phyloP scores from a whole-genome alignment of 2,797 vertebrate species.

The Mus spretus region DNA sequence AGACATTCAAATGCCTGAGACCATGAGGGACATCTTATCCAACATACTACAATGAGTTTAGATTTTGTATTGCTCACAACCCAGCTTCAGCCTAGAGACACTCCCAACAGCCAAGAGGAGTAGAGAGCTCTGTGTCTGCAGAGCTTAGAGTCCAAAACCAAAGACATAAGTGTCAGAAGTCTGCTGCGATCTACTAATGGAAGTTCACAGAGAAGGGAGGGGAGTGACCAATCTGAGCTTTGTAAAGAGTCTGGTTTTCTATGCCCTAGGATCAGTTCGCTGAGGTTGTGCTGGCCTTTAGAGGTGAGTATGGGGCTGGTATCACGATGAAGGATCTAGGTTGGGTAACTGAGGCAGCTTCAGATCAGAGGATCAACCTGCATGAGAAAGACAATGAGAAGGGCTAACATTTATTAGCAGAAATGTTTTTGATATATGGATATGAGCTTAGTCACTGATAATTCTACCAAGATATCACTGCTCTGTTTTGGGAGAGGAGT shows the following conservation, averaged over 20 bases:
- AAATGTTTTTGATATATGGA: background rate
- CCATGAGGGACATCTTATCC: background rate
- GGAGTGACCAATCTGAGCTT: background rate
- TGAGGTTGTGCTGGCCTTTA: background rate
- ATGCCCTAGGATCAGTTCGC: background rate
- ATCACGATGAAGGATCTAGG: background rate
- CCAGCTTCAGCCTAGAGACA: background rate
- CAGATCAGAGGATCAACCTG: background rate
- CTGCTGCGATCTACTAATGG: fast-evolving
- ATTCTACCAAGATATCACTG: background rate
- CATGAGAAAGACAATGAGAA: background rate
- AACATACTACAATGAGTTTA: background rate
- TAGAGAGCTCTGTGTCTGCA: background rate
- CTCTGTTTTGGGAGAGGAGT: too few relatives aligned
- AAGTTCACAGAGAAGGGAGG: background rate
- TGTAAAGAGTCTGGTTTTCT: background rate
- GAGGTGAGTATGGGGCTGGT: background rate
- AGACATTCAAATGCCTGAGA: background rate
- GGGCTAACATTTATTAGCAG: background rate
- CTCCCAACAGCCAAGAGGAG: background rate
- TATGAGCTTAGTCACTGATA: background rate
- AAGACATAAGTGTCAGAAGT: background rate
- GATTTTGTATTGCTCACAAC: fast-evolving
- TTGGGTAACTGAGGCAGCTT: background rate
- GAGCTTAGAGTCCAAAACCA: too few relatives aligned